Percentiles rank a stretch among this genome's conserved stretches.
Conservation (phyloP, 2,888 invertebrate genomes). For the Biston stratarius region DNA sequence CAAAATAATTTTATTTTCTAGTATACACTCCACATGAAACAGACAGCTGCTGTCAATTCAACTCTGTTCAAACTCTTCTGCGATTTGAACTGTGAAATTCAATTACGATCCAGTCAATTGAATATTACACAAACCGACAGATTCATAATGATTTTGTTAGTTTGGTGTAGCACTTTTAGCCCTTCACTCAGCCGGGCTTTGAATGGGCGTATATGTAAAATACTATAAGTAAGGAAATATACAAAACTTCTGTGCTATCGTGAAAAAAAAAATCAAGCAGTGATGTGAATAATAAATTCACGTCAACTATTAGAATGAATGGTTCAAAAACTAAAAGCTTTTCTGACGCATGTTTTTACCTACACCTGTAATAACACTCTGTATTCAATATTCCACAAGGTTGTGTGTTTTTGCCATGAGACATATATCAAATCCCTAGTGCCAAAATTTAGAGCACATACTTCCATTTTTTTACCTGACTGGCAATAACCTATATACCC, state of each 20-base stretch:
- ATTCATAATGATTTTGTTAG: background rate
- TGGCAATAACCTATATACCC: too few relatives aligned
- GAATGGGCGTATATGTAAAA: background rate
- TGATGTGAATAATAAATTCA: background rate
- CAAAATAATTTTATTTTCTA: background rate
- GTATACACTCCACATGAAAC: slow-evolving; percentile 3
- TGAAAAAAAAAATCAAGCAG: background rate
- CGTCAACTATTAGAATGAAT: background rate
- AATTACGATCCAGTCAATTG: slow-evolving; percentile 6
- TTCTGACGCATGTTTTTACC: background rate
- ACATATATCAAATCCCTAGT: too few relatives aligned
- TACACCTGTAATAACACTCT: too few relatives aligned
- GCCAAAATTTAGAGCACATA: too few relatives aligned
- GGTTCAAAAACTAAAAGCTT: background rate
- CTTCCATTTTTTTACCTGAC: too few relatives aligned
- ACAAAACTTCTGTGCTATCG: background rate
- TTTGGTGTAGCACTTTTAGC: background rate
- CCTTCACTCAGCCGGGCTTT: background rate
- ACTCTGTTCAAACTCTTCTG: slow-evolving; percentile 11
- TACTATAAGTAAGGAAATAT: too few relatives aligned
- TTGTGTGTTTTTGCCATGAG: too few relatives aligned
- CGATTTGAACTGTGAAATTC: slow-evolving; percentile 13
- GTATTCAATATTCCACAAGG: too few relatives aligned
- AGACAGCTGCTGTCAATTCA: slow-evolving; percentile 9
- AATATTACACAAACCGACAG: slow-evolving; percentile 10